Percentiles rank a stretch among this genome's conserved stretches.
Conservation (phyloP, 2,888 invertebrate species). For the Lobophora halterata region DNA sequence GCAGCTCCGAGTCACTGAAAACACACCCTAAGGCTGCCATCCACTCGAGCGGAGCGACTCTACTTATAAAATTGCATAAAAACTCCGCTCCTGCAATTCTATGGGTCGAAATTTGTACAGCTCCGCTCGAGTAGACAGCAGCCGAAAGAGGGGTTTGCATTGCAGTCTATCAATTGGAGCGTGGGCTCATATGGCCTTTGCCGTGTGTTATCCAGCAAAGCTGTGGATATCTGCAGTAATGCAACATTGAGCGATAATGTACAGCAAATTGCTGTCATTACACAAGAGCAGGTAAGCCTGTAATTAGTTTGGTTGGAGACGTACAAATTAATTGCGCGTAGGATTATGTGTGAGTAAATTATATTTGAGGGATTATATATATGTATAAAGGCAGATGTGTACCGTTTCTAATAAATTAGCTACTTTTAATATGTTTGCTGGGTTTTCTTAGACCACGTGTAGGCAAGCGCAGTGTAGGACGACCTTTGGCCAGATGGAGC, state of each 20-base stretch:
- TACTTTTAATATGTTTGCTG: too few species aligned
- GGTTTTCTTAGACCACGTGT: too few species aligned
- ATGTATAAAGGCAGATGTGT: background rate
- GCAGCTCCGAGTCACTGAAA: too few species aligned
- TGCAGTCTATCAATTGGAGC: slow-evolving; percentile 53
- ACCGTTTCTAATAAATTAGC: background rate
- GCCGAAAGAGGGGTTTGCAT: too few species aligned
- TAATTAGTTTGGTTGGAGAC: slow-evolving; percentile 53
- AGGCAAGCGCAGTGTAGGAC: too few species aligned
- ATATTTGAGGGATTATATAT: slow-evolving; percentile 11
- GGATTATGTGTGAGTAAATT: slow-evolving; percentile 29
- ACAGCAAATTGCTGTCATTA: slow-evolving; percentile 73
- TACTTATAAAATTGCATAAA: too few species aligned
- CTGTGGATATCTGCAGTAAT: slow-evolving; percentile 70
- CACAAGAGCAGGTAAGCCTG: slow-evolving; percentile 37
- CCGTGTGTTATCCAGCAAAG: slow-evolving; percentile 69
- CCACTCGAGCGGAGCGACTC: too few species aligned
- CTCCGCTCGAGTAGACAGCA: too few species aligned
- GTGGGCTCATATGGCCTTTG: slow-evolving; percentile 69
- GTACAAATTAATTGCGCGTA: slow-evolving; percentile 32
- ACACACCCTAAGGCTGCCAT: too few species aligned
- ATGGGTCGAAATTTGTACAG: too few species aligned
- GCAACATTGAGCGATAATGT: slow-evolving; percentile 62
- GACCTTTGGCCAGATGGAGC: too few species aligned
- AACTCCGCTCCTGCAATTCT: too few species aligned